A percentile compares a stretch with the other conserved stretches of the same genome.
These are phyloP conservation scores for Graptemys geographica DNA, from an alignment of 2,797 vertebrate genomes.

Conservation along the genomic window DNA sequence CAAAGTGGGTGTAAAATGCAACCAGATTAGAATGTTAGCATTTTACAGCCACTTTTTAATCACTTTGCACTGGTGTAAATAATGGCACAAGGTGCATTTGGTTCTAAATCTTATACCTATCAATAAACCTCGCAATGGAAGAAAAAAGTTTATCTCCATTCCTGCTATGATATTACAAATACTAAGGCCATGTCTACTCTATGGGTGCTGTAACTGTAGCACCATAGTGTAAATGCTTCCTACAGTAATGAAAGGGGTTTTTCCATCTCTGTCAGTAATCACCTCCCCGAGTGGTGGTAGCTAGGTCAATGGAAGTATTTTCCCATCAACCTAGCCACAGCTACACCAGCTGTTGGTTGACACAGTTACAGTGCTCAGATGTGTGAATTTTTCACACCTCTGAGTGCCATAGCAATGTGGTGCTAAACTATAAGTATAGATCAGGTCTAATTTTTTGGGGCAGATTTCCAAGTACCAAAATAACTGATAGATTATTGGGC, in stretches of 20 bases:
- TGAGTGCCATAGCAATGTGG: not conserved
- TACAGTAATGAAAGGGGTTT: not conserved
- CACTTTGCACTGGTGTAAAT: not conserved
- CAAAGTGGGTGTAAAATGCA: not conserved
- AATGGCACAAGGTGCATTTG: not conserved
- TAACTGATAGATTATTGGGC: not conserved
- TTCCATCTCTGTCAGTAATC: not conserved
- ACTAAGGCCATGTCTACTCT: not conserved
- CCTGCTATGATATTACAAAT: not conserved
- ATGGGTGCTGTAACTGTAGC: too few species aligned
- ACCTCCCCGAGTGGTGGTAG: not conserved
- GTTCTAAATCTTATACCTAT: not conserved
- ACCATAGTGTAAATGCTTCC: not conserved
- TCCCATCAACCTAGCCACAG: not conserved
- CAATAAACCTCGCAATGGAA: not conserved
- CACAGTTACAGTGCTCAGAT: not conserved
- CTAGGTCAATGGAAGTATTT: too few species aligned
- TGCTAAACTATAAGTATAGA: not conserved
- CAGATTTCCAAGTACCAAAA: not conserved
- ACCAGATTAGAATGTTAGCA: not conserved
- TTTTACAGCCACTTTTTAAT: not conserved
- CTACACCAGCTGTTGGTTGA: not conserved
- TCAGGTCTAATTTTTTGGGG: not conserved
- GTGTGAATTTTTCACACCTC: not conserved
- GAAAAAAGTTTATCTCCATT: not conserved